Percentiles rank a stretch among this genome's conserved stretches.
Evolutionary conservation across 2,888 invertebrate species (phyloP).

Genomic region (Himalopsyche anomala): DNA sequence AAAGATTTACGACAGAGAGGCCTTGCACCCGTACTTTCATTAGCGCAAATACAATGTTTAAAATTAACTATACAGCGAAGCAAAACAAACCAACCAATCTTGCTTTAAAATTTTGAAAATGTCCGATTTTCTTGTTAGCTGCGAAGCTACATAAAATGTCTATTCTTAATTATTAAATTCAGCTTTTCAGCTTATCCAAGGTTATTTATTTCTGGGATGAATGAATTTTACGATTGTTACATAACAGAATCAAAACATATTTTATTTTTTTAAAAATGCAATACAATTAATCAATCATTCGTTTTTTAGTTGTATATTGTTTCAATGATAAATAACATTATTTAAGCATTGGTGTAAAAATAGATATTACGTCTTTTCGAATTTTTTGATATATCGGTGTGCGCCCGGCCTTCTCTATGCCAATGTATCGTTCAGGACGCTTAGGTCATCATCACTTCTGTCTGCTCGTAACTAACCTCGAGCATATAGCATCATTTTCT

Average conservation of each 20-base stretch:
- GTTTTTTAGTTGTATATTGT: not conserved
- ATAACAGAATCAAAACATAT: not conserved
- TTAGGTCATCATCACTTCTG: constrained; percentile 40
- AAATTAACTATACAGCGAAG: not conserved
- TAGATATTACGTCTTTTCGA: constrained; percentile 52
- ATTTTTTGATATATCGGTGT: constrained; percentile 40
- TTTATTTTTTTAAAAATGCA: not conserved
- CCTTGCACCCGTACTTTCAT: constrained; percentile 11
- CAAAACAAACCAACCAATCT: not conserved
- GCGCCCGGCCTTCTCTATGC: constrained; percentile 40
- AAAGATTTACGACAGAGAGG: not conserved
- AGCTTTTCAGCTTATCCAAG: constrained; percentile 4
- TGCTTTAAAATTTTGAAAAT: not conserved
- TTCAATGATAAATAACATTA: not conserved
- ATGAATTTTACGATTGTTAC: not conserved
- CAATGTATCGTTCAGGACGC: constrained; percentile 17
- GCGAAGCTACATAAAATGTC: not conserved
- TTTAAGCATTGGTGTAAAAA: constrained; percentile 49
- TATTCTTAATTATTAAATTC: constrained; percentile 2
- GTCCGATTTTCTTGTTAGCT: not conserved
- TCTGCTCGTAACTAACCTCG: not conserved
- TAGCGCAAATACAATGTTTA: not conserved
- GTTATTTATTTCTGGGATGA: not conserved
- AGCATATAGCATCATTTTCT: not conserved
- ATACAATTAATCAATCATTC: not conserved